phyloP scores from a whole-genome alignment of 2,797 vertebrate species.

The Dryobates pubescens region DNA sequence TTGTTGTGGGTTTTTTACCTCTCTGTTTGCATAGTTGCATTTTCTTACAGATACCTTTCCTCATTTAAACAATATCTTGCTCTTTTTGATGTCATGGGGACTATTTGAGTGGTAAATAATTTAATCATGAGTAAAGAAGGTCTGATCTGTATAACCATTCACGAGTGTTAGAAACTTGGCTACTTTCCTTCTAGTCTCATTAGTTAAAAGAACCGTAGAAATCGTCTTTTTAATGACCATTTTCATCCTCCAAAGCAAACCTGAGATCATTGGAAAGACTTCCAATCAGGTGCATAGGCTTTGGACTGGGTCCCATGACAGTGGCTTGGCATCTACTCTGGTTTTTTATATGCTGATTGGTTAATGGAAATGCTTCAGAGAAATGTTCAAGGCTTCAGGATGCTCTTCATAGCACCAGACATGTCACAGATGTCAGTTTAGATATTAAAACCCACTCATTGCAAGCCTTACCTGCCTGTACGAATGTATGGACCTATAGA shows the following conservation, averaged over 20 bases:
- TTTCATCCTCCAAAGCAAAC: background rate
- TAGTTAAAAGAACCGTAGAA: constrained; percentile 5
- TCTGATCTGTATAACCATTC: background rate
- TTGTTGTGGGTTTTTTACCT: fast-evolving
- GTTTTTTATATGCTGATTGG: fast-evolving
- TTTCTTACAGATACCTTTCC: background rate
- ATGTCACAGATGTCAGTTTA: background rate
- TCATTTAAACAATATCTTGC: background rate
- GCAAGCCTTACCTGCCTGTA: background rate
- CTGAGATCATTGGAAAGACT: background rate
- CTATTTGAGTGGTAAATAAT: background rate
- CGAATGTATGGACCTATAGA: background rate
- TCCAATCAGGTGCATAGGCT: background rate
- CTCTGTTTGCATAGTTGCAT: background rate
- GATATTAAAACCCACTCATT: background rate
- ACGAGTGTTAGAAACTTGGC: background rate
- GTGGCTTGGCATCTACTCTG: background rate
- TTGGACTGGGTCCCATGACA: background rate
- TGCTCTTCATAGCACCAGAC: background rate
- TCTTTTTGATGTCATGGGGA: background rate
- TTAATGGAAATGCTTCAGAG: background rate
- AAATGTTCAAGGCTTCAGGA: background rate
- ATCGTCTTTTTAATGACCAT: background rate
- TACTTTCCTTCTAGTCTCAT: background rate
- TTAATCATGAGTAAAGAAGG: background rate